Base-by-base conservation (phyloP, 2,888 invertebrate species). In the Sympetrum striolatum region DNA sequence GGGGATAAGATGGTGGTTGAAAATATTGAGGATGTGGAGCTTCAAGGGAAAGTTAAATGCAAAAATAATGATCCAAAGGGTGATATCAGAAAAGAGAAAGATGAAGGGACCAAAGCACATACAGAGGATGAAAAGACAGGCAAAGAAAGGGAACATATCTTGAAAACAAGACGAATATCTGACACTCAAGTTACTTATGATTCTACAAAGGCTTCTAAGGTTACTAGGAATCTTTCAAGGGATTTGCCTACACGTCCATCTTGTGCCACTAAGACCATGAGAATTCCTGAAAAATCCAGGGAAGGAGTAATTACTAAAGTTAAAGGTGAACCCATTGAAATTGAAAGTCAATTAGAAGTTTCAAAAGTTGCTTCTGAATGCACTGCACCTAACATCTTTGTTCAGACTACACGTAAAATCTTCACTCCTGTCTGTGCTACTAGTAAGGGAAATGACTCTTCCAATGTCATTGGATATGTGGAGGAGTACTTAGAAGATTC, bases 331-430 rank as follows among this genome's bases (percentile, higher is more conserved):
- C 12, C n/a, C 2, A 31, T 39, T 12, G 35, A 15, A 0, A 53
- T 53, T 18, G 53, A 53, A 53, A 53, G 53, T 53, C 53, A 53
- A 53, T 1, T 53, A 18, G 22, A 37, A 10, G 58, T 90, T 12
- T 39, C 79, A 39, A 90, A 90, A 25, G 44, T 48, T 44, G 58
- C 60, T 22, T 31, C 64, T 12, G 81, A 91, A 39, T 80, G 91
- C 48, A 81, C 91, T 25, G 93, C 95, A 0, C 93, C 93, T 81
- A 97, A 96, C 93, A 95, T 97, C 0, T 96, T 97, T 92, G 96
- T 97, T 0, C 97, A 97, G 93, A 97, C 97, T 0, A 97, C 97
- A 80, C 95, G 97, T 90, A 97, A 97, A 94, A 95, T 97, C 92
- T 97, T 97, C 91, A 96, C 97, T 0, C 96, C 97, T 0, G 95